Conservation (phyloP, 37 sponge, comb jelly and placozoan species). For the Aplysina aerophoba region DNA sequence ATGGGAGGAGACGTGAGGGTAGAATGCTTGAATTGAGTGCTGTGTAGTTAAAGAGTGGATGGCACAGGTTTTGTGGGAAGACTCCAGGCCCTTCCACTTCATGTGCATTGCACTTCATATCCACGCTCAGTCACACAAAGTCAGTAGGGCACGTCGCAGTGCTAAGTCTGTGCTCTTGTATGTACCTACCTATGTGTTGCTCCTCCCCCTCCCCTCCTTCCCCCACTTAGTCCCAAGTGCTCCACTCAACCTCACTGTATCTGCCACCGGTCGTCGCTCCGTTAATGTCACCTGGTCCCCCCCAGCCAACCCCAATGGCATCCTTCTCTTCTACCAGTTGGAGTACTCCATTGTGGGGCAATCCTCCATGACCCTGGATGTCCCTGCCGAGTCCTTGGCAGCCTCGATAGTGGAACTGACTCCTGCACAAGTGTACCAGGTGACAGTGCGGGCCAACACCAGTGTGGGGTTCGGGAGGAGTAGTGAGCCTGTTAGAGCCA, state of each 20-base stretch:
- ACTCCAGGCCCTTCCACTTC: no score
- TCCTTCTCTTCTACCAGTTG: slow-evolving; percentile 7
- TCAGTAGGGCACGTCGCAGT: no score
- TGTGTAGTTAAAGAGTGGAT: neutral
- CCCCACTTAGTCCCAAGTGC: slow-evolving; percentile 2
- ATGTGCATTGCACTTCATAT: no score
- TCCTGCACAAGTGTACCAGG: neutral
- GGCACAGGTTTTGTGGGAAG: neutral
- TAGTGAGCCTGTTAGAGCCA: no score
- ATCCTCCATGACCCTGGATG: no score
- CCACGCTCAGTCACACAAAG: neutral
- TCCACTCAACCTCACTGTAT: neutral
- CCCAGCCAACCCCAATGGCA: slow-evolving; percentile 15
- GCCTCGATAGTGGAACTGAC: no score
- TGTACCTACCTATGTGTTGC: neutral
- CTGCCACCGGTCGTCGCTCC: neutral
- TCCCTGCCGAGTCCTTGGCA: no score
- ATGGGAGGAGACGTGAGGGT: neutral
- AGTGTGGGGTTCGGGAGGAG: slow-evolving; percentile 7
- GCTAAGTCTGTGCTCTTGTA: neutral
- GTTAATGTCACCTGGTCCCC: neutral
- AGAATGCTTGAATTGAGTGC: neutral
- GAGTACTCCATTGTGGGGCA: no score
- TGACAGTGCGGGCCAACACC: slow-evolving; percentile 6
- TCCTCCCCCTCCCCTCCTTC: neutral